phyloP scores from a whole-genome alignment of 1,140 invertebrate species.

The Achroia grisella region DNA sequence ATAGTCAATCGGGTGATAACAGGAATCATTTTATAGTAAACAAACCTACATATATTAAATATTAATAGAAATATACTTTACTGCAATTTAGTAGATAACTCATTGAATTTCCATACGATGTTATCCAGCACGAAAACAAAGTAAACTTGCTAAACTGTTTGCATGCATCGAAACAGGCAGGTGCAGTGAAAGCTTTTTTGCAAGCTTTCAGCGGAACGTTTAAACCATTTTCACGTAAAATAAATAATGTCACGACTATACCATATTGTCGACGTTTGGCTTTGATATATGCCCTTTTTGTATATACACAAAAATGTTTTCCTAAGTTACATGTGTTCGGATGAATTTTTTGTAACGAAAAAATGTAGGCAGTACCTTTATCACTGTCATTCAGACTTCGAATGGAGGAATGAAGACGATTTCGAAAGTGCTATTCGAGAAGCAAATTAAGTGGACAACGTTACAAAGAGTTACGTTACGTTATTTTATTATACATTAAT shows the following conservation, averaged over 20 bases:
- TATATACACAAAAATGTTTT: slow-evolving; percentile 27
- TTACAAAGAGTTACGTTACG: too few relatives aligned
- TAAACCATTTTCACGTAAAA: slow-evolving; percentile 39
- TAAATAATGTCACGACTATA: slow-evolving; percentile 46
- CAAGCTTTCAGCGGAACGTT: slow-evolving; percentile 23
- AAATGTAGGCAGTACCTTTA: slow-evolving; percentile 1
- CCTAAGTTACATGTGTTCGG: slow-evolving; percentile 11
- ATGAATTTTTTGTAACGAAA: slow-evolving; percentile 1
- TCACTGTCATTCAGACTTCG: background rate
- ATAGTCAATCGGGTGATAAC: too few relatives aligned
- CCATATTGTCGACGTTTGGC: slow-evolving; percentile 36
- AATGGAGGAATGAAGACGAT: background rate
- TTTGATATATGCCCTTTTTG: slow-evolving; percentile 27
- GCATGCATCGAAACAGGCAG: slow-evolving; percentile 19
- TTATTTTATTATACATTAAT: too few relatives aligned
- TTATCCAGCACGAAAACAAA: background rate
- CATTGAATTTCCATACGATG: too few relatives aligned
- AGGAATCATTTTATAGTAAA: too few relatives aligned
- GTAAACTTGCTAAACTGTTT: slow-evolving; percentile 54
- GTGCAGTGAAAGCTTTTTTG: slow-evolving; percentile 25
- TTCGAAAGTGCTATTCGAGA: background rate
- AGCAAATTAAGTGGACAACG: background rate
- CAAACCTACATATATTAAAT: too few relatives aligned
- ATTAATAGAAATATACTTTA: too few relatives aligned
- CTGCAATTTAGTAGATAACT: too few relatives aligned